Percentiles rank a stretch among this genome's conserved stretches.
These are phyloP conservation scores for Sinosuthora webbiana DNA, from an alignment of 2,113 vertebrate genomes.

Conservation along the genomic window DNA sequence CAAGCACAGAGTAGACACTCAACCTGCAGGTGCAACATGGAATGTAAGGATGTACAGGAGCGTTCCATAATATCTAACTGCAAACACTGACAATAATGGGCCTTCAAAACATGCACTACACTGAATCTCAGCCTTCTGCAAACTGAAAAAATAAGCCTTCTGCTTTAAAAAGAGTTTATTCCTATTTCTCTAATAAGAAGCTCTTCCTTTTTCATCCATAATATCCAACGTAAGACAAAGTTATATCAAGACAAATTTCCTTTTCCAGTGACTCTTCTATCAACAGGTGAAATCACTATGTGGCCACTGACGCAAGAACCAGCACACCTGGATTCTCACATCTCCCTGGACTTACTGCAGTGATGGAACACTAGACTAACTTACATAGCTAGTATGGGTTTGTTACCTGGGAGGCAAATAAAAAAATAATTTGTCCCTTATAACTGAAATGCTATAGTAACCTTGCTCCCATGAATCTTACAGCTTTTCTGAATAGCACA, in stretches of 20 bases:
- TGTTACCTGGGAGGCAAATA: not conserved
- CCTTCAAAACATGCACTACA: not conserved
- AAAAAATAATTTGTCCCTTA: not conserved
- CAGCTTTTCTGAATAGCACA: not conserved
- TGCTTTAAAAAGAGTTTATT: not conserved
- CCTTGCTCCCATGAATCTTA: not conserved
- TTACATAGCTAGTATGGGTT: not conserved
- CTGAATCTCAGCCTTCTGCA: not conserved
- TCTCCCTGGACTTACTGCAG: not conserved
- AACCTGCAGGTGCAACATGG: not conserved
- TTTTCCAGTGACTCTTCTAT: not conserved
- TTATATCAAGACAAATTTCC: not conserved
- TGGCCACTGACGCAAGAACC: not conserved
- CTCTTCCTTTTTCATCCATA: not conserved
- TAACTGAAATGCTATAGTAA: not conserved
- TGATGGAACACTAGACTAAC: not conserved
- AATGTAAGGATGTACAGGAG: not conserved
- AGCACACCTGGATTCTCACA: not conserved
- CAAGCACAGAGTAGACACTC: not conserved
- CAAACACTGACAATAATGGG: not conserved
- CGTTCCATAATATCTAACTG: not conserved
- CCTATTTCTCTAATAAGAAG: not conserved
- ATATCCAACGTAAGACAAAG: not conserved
- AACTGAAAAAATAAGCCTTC: not conserved
- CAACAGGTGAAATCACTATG: not conserved